phyloP scores from a whole-genome alignment of 2,888 invertebrate genomes.

The Furcula furcula region DNA sequence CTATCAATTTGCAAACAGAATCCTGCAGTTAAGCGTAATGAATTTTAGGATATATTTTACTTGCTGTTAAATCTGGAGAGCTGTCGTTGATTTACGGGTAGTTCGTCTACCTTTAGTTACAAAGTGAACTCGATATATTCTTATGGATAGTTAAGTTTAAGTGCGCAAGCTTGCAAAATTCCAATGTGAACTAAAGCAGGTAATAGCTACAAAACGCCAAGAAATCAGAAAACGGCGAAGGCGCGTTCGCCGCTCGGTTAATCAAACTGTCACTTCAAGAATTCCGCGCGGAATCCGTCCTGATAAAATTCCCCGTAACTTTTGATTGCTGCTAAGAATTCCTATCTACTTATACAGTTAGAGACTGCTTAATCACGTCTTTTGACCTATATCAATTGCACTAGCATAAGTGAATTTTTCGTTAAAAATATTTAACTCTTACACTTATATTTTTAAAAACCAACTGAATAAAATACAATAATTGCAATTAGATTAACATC shows the following conservation, averaged over 20 bases:
- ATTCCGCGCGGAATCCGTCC: constrained; percentile 76
- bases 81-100: constrained; percentile 22
- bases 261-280: constrained; percentile 82
- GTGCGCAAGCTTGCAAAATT: constrained; percentile 37
- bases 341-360: constrained; percentile 67
- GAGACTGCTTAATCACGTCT: constrained; percentile 71
- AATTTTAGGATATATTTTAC: constrained; percentile 35
- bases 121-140: constrained; percentile 18
- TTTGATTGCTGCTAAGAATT: constrained; percentile 75
- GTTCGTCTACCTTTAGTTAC: constrained; percentile 10
- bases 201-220: constrained; percentile 65
- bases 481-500: constrained; percentile 57
- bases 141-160: constrained; percentile 21
- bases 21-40: constrained; percentile 40
- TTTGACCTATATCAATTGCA: constrained; percentile 40
- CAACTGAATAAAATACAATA: constrained; percentile 31
- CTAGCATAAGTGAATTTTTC: constrained; percentile 23
- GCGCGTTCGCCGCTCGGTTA: constrained; percentile 79
- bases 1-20: constrained; percentile 54
- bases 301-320: constrained; percentile 76
- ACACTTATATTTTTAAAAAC: constrained; percentile 16
- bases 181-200: constrained; percentile 57
- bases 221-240: constrained; percentile 65
- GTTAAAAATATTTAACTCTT: constrained; percentile 10
- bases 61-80: constrained; percentile 16